Evolutionary conservation across 2,797 vertebrate genomes (phyloP).

Genomic region (Enteromius anoplus): DNA sequence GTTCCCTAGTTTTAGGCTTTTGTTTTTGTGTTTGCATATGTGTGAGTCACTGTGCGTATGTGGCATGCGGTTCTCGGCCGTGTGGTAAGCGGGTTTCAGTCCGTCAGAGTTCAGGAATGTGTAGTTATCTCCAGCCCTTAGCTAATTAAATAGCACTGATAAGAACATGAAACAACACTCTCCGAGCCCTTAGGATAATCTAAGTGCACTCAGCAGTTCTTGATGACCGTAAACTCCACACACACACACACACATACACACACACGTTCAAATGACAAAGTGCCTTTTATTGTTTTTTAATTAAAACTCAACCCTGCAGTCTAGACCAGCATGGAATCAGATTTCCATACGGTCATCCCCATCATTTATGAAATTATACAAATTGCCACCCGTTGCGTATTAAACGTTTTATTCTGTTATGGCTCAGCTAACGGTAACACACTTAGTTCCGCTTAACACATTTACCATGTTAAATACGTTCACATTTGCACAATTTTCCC

Average conservation of each 20-base stretch:
- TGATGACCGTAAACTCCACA: not conserved
- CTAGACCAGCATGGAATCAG: not conserved
- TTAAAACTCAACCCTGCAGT: not conserved
- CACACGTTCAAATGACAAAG: not conserved
- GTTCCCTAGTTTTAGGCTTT: not conserved
- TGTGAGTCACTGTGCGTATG: not conserved
- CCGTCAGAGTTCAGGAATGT: constrained; percentile 59
- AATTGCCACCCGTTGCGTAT: not conserved
- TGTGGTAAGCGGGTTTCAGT: constrained; percentile 45
- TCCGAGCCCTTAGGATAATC: constrained; percentile 56
- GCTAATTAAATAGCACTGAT: constrained; percentile 60
- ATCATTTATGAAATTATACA: not conserved
- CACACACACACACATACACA: not conserved
- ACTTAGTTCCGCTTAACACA: not conserved
- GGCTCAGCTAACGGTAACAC: not conserved
- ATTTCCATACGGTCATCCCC: not conserved
- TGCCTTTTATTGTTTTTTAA: constrained; percentile 3
- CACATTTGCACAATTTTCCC: not conserved
- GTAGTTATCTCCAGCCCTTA: constrained; percentile 52
- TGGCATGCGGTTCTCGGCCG: constrained; percentile 20
- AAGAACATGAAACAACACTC: constrained; percentile 58
- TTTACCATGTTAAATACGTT: not conserved
- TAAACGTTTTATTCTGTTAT: not conserved
- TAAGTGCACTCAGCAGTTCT: constrained; percentile 45
- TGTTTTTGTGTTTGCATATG: constrained; percentile 2